phyloP scores from a whole-genome alignment of 2,113 vertebrate species.

The Melospiza melodia region DNA sequence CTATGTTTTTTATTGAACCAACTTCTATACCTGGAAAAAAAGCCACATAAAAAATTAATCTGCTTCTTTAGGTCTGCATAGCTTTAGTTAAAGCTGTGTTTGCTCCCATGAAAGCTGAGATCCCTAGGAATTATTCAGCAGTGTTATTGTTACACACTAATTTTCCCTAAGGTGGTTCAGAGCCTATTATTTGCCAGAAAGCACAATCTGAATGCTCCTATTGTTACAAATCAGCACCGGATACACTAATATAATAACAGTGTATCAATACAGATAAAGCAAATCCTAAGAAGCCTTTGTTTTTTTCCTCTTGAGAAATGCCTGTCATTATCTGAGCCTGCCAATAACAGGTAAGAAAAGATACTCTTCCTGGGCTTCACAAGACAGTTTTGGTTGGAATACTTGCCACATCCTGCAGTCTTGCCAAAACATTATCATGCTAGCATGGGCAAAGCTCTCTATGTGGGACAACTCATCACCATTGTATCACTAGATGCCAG shows the following conservation, averaged over 20 bases:
- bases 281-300: not conserved
- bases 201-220: not conserved
- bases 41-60: not conserved
- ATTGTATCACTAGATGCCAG: not conserved
- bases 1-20: not conserved
- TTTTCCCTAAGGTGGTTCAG: not conserved
- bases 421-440: not conserved
- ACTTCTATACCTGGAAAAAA: not conserved
- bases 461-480: not conserved
- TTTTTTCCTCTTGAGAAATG: not conserved
- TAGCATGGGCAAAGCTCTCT: not conserved
- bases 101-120: not conserved
- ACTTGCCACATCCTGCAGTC: not conserved
- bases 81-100: not conserved
- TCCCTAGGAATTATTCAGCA: not conserved
- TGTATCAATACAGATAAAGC: not conserved
- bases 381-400: not conserved
- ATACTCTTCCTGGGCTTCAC: not conserved
- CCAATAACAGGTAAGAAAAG: not conserved
- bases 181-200: not conserved
- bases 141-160: not conserved
- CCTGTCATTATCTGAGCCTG: not conserved
- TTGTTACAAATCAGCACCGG: not conserved
- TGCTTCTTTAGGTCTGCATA: not conserved
- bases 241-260: not conserved